Percentiles rank a stretch among this genome's conserved stretches.
Evolutionary conservation across 92 coral and sea anemone genomes (phyloP).

Genomic region (Siderastrea siderea): DNA sequence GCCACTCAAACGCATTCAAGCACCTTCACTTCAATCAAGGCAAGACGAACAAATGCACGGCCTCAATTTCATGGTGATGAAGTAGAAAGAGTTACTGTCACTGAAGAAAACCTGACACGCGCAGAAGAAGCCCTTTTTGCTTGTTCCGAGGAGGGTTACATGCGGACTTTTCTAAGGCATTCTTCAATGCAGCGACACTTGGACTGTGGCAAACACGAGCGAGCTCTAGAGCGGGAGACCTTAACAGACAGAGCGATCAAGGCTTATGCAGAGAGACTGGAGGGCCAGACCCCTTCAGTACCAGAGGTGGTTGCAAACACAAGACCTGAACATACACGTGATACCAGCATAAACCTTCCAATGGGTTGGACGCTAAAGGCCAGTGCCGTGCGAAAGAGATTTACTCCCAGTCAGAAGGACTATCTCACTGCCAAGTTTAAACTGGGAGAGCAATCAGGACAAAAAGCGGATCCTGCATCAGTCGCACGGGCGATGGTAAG

Average conservation of each 20-base stretch:
- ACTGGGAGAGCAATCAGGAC: constrained; percentile 59
- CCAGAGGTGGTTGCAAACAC: too few species aligned
- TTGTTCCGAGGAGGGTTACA: too few species aligned
- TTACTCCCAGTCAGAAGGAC: constrained; percentile 61
- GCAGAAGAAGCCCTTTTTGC: background rate
- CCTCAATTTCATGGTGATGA: background rate
- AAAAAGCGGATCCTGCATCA: constrained; percentile 66
- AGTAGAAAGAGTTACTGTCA: too few species aligned
- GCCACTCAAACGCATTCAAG: background rate
- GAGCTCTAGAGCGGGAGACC: too few species aligned
- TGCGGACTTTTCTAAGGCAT: too few species aligned
- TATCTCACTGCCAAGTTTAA: constrained; percentile 65
- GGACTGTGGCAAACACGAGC: too few species aligned
- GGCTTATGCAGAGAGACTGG: too few species aligned
- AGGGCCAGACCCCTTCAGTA: too few species aligned
- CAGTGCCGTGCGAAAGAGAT: constrained; percentile 21
- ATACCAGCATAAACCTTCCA: background rate
- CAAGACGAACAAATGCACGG: constrained; percentile 8
- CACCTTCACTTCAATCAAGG: background rate
- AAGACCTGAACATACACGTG: too few species aligned
- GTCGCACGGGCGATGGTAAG: constrained; percentile 63
- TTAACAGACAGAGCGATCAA: too few species aligned
- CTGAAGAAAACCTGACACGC: too few species aligned
- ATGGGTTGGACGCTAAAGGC: constrained; percentile 50
- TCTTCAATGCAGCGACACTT: too few species aligned